A percentile compares a stretch with the other conserved stretches of the same genome.
These are phyloP conservation scores for Dinoponera quadriceps DNA, from an alignment of 1,140 invertebrate genomes.

Conservation along the genomic window DNA sequence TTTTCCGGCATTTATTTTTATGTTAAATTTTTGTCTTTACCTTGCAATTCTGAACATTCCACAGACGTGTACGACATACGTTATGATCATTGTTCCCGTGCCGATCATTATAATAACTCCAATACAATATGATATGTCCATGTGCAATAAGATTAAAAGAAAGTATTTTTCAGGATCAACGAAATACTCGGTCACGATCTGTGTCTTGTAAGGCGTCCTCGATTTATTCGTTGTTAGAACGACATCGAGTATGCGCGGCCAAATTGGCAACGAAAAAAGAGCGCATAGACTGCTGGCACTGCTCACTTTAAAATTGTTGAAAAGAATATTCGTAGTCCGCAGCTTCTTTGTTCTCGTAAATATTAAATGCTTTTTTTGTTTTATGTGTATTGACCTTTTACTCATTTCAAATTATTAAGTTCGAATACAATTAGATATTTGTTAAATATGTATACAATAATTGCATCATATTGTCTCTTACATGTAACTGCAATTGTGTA, in stretches of 20 bases:
- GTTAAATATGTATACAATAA: too few species aligned
- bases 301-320: constrained; percentile 11
- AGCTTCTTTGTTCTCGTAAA: background rate
- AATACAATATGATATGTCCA: background rate
- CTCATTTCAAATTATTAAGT: background rate
- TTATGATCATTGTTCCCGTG: constrained; percentile 12
- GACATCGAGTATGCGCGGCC: background rate
- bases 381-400: too few species aligned
- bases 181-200: constrained; percentile 4
- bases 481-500: background rate
- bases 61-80: background rate
- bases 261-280: background rate
- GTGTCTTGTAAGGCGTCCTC: background rate
- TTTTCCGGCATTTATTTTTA: too few species aligned
- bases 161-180: background rate
- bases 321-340: background rate
- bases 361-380: too few species aligned
- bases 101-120: background rate
- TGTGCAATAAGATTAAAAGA: background rate
- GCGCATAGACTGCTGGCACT: too few species aligned
- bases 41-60: constrained; percentile 32
- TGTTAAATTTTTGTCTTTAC: too few species aligned
- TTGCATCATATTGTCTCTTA: too few species aligned
- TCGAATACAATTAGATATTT: too few species aligned
- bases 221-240: background rate